phyloP scores from a whole-genome alignment of 2,113 vertebrate species.

The Saccopteryx leptura region DNA sequence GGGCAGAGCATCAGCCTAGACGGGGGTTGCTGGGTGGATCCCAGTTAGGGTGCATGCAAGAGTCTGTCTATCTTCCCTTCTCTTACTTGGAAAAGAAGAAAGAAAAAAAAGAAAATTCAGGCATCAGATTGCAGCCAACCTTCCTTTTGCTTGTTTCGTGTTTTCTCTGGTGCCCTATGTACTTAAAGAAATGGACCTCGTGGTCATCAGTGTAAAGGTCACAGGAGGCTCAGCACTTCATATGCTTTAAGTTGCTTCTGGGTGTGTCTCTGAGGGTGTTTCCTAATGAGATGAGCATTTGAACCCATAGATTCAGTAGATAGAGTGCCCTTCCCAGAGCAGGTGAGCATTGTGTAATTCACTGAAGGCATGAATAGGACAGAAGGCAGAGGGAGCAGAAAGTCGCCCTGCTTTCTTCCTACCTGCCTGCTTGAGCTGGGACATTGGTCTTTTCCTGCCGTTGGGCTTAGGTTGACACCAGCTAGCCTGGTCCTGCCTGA shows the following conservation, averaged over 20 bases:
- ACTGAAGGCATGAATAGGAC: not conserved
- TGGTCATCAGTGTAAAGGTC: not conserved
- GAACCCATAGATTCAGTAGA: not conserved
- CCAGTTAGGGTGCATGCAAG: too few relatives aligned
- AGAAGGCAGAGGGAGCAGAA: not conserved
- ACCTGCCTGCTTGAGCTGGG: not conserved
- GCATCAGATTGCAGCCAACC: not conserved
- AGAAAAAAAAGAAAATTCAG: not conserved
- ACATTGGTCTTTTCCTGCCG: not conserved
- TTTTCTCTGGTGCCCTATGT: not conserved
- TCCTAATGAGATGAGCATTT: not conserved
- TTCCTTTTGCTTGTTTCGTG: not conserved
- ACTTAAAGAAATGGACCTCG: not conserved
- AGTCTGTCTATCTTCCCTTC: too few relatives aligned
- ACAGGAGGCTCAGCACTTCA: not conserved
- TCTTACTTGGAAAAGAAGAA: too few relatives aligned
- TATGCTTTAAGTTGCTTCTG: not conserved
- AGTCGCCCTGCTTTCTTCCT: not conserved
- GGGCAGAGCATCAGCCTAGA: too few relatives aligned
- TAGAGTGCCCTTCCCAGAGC: not conserved
- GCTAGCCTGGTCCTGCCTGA: not conserved
- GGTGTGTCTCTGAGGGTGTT: not conserved
- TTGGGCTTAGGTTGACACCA: not conserved
- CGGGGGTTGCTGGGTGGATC: too few relatives aligned
- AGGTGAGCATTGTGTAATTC: not conserved